These are phyloP conservation scores for Eudorcas thomsonii DNA, from an alignment of 2,113 vertebrate genomes.

Conservation along the genomic window DNA sequence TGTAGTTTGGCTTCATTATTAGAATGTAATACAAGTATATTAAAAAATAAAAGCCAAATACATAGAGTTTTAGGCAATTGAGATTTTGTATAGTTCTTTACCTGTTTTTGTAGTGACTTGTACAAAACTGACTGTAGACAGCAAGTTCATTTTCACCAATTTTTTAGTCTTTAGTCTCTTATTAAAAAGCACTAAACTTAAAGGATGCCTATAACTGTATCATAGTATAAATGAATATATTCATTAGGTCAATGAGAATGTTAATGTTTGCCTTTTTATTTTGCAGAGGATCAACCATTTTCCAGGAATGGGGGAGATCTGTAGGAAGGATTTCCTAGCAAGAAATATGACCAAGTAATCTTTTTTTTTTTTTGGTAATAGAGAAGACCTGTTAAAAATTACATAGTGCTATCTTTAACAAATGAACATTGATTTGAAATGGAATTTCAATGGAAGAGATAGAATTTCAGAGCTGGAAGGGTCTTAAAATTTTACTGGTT, in stretches of 20 bases:
- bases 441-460: not conserved
- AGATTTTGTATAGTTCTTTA: not conserved
- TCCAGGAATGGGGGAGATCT: slow-evolving; percentile 99
- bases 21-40: not conserved
- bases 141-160: not conserved
- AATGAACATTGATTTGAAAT: slow-evolving; percentile 26
- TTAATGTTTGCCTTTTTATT: slow-evolving; percentile 81
- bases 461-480: not conserved
- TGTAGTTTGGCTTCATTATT: not conserved
- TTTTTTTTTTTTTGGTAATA: slow-evolving; percentile 67
- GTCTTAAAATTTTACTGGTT: not conserved
- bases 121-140: not conserved
- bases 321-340: slow-evolving; percentile 98
- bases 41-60: slow-evolving; percentile 5
- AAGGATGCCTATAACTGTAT: not conserved
- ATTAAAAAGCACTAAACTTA: slow-evolving; percentile 6
- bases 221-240: not conserved
- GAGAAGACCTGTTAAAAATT: slow-evolving; percentile 42
- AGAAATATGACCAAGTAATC: slow-evolving; percentile 99
- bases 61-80: not conserved
- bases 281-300: slow-evolving; percentile 99
- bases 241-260: slow-evolving; percentile 29
- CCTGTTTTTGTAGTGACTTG: not conserved
- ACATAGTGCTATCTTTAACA: not conserved
- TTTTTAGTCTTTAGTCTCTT: not conserved